Evolutionary conservation across 2,797 vertebrate species (phyloP), one percentile per base, ranked within the genome.

Genomic region (Apogon talboti): DNA sequence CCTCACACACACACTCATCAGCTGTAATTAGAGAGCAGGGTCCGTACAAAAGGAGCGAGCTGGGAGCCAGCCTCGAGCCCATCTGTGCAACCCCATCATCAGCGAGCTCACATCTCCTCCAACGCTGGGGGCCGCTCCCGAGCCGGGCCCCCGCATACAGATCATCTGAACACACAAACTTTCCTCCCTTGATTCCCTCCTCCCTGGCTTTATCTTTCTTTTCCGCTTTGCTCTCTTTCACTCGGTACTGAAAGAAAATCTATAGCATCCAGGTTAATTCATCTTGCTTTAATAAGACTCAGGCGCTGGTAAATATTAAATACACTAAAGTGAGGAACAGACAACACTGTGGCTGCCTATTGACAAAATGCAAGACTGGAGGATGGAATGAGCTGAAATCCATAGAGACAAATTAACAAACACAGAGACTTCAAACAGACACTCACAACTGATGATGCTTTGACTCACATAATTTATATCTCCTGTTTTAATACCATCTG

Each of bases 21-120:
- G 92, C 92, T 90, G 95, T 96, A 98, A 99, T 98, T 98, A 98
- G 95, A 95, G 96, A 96, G 93, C 93, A 94, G 93, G 91, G 90
- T 93, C 95, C 93, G 94, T 95, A 98, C 96, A 98, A 98, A 97
- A 91, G 96, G 24, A 96, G 92, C 91, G 94, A 95, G 94, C 94
- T 93, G 95, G 91, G 87, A 95, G 95, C 95, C 94, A 94, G 93
- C 94, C 94, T 95, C 92, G 88, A 92, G 93, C 95, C 97, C 97
- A 98, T 97, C 96, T 98, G 96, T 96, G 95, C 94, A 71, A 91
- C 93, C 89, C 93, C 87, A 81, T 91, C 89, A 81, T 86, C 86
- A 86, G 78, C 45, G 11, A 59, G 83, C 79, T 82, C 82, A 81
- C 83, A 74, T 30, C 84, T 79, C 77, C 80, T 85, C 89, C 64